Conservation (phyloP, 2,888 invertebrate genomes). For the Taphrorychus bicolor region DNA sequence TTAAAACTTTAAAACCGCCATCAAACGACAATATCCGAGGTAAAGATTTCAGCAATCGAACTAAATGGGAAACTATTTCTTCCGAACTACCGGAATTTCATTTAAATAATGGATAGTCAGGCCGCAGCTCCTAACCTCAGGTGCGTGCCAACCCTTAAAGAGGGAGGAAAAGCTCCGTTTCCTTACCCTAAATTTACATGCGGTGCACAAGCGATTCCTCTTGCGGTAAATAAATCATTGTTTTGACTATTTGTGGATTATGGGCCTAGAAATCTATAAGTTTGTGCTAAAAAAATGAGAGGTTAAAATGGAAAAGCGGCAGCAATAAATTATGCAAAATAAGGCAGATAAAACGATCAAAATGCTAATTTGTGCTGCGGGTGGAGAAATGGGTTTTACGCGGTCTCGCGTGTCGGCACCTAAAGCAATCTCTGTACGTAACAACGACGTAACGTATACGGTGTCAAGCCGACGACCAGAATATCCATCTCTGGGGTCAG, state of each 20-base stretch:
- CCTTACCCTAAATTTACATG: no score
- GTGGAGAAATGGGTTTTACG: conserved; percentile 3
- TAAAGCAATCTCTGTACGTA: conserved; percentile 5
- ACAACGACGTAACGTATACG: conserved; percentile 1
- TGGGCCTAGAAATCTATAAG: no score
- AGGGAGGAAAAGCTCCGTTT: no score
- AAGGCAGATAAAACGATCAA: conserved; percentile 3
- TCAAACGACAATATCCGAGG: background rate
- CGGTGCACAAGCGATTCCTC: background rate
- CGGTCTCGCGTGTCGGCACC: conserved; percentile 3
- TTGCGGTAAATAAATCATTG: background rate
- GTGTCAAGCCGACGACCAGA: background rate
- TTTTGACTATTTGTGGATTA: background rate
- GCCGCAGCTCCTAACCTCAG: background rate
- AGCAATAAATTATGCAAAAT: background rate
- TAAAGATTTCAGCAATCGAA: background rate
- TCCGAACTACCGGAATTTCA: background rate
- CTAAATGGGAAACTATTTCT: background rate
- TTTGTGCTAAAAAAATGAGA: no score
- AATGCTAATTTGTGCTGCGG: background rate
- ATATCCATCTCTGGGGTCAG: conserved; percentile 4
- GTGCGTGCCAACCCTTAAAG: no score
- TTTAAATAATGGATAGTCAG: background rate
- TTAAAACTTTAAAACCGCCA: background rate
- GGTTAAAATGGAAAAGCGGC: no score